These are phyloP conservation scores for Peromyscus leucopus DNA, from an alignment of 2,113 vertebrate genomes.

Conservation along the genomic window DNA sequence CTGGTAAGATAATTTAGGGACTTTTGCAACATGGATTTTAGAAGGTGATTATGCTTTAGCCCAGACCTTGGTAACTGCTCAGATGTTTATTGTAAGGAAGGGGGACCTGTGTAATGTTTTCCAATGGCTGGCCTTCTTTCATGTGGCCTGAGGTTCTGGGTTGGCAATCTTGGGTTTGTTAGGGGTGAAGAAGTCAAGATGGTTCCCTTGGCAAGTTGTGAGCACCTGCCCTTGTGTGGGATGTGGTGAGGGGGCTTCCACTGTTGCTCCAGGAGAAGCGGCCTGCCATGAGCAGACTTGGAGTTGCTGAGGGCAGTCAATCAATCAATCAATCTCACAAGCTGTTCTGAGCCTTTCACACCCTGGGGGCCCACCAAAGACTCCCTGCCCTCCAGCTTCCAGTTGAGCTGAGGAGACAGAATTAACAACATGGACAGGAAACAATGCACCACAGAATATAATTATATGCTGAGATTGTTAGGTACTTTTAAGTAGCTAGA, in stretches of 20 bases:
- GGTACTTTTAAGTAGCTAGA: slow-evolving; percentile 73
- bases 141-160: slow-evolving; percentile 32
- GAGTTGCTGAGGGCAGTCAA: slow-evolving; percentile 61
- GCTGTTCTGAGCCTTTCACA: slow-evolving; percentile 71
- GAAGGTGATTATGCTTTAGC: slow-evolving; percentile 58
- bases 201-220: slow-evolving; percentile 70
- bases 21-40: slow-evolving; percentile 47
- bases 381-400: slow-evolving; percentile 65
- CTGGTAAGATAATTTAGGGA: neutral
- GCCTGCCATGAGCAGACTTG: slow-evolving; percentile 52
- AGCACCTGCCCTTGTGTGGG: slow-evolving; percentile 74
- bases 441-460: slow-evolving; percentile 67
- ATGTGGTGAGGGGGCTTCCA: slow-evolving; percentile 59
- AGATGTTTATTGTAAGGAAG: slow-evolving; percentile 33
- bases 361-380: slow-evolving; percentile 64
- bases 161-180: slow-evolving; percentile 39
- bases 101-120: neutral
- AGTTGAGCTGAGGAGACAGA: slow-evolving; percentile 72
- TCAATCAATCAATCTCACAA: slow-evolving; percentile 68
- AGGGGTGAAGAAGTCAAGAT: slow-evolving; percentile 63
- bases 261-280: slow-evolving; percentile 36
- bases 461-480: slow-evolving; percentile 75
- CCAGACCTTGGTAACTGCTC: slow-evolving; percentile 11
- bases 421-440: slow-evolving; percentile 75
- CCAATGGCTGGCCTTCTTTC: neutral